Conservation (phyloP, 1,140 invertebrate species). For the Lineus longissimus region DNA sequence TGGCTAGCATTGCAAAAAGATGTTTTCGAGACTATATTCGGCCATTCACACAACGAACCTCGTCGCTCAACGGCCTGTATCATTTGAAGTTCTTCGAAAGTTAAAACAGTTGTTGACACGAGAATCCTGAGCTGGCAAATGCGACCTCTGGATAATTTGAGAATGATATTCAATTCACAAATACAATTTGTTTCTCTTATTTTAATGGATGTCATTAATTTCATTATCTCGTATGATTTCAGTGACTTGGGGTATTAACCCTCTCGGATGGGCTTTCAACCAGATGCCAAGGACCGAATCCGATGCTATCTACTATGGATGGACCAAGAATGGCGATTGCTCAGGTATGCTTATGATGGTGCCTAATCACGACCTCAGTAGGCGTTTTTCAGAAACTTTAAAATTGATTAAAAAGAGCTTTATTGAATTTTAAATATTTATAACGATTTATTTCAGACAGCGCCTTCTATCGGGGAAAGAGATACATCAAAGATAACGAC, state of each 20-base stretch:
- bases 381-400: no score
- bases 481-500: conserved; percentile 29
- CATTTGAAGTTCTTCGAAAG: no score
- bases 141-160: no score
- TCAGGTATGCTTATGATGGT: not conserved
- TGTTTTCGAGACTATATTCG: no score
- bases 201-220: not conserved
- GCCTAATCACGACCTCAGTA: not conserved
- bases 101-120: no score
- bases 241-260: conserved; percentile 1
- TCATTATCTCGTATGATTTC: not conserved
- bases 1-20: no score
- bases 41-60: no score
- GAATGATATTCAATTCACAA: no score
- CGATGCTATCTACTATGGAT: not conserved
- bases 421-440: not conserved
- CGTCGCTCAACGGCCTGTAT: no score
- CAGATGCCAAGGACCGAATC: not conserved
- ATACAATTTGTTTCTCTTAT: no score
- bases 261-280: not conserved
- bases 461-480: conserved; percentile 20
- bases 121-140: no score
- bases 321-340: not conserved
- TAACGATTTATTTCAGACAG: not conserved
- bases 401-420: no score